Percentiles rank a stretch among this genome's conserved stretches.
Conservation (phyloP, 2,888 invertebrate genomes). For the Ophion ventricosus region DNA sequence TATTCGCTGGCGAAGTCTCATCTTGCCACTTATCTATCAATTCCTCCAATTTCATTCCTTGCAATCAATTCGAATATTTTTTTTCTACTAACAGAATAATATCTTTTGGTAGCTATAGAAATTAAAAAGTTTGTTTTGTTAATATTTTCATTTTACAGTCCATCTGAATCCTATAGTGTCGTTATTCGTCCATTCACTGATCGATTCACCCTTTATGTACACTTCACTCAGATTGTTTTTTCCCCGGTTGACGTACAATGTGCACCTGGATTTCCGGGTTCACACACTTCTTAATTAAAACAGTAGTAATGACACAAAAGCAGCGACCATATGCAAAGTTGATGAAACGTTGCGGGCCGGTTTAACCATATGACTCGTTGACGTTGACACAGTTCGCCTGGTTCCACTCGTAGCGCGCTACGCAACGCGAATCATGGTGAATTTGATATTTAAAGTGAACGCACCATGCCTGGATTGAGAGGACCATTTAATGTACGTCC, state of each 20-base stretch:
- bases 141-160: too few species aligned
- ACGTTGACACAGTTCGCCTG: slow-evolving; percentile 48
- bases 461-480: neutral
- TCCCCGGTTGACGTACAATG: neutral
- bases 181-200: too few species aligned
- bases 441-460: slow-evolving; percentile 32
- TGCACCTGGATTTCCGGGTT: slow-evolving; percentile 6
- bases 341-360: slow-evolving; percentile 21
- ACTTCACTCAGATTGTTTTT: neutral
- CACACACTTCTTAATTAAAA: neutral
- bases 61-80: too few species aligned
- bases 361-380: slow-evolving; percentile 23
- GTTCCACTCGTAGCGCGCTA: slow-evolving; percentile 47
- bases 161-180: too few species aligned
- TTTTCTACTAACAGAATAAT: too few species aligned
- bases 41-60: too few species aligned
- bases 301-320: neutral
- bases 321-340: slow-evolving; percentile 19
- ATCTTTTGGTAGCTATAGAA: too few species aligned
- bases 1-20: too few species aligned
- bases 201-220: too few species aligned
- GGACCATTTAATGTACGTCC: slow-evolving; percentile 8
- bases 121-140: too few species aligned
- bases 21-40: too few species aligned
- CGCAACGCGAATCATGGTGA: neutral